A percentile compares a stretch with the other conserved stretches of the same genome.
Evolutionary conservation across 2,888 invertebrate species (phyloP).

Genomic region (Laothoe populi): DNA sequence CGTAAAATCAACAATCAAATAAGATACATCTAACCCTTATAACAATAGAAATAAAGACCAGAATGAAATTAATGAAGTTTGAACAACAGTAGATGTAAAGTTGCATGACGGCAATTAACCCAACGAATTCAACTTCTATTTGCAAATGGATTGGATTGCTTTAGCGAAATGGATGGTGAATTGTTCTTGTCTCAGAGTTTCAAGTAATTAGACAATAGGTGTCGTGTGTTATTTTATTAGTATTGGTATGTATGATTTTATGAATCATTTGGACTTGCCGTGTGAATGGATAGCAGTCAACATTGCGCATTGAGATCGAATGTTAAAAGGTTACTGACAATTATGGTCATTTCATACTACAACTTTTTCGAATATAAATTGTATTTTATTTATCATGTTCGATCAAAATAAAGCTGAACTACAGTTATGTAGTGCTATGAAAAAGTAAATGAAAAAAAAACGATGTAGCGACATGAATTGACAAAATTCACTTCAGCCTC

Average conservation of each 20-base stretch:
- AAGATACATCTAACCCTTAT: conserved; percentile 32
- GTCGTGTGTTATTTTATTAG: conserved; percentile 13
- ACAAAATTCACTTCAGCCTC: too few species aligned
- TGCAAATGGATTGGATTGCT: conserved; percentile 81
- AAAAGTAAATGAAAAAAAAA: too few species aligned
- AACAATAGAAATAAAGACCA: conserved; percentile 7
- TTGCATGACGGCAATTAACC: conserved; percentile 70
- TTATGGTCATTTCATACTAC: too few species aligned
- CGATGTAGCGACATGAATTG: too few species aligned
- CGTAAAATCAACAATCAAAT: conserved; percentile 22
- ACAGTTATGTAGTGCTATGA: too few species aligned
- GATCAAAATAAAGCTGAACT: too few species aligned
- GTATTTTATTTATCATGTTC: too few species aligned
- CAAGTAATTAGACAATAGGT: conserved; percentile 52
- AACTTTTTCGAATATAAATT: too few species aligned
- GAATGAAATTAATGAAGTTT: conserved; percentile 31
- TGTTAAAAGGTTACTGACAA: too few species aligned
- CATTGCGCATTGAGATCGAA: not conserved
- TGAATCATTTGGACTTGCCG: not conserved
- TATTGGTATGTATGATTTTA: not conserved
- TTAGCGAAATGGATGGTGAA: conserved; percentile 62
- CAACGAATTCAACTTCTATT: conserved; percentile 68
- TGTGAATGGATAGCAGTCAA: not conserved
- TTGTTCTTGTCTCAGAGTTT: conserved; percentile 59
- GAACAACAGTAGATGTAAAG: not conserved